Base-by-base conservation (phyloP, 2,797 vertebrate species). In the Synanceia verrucosa region DNA sequence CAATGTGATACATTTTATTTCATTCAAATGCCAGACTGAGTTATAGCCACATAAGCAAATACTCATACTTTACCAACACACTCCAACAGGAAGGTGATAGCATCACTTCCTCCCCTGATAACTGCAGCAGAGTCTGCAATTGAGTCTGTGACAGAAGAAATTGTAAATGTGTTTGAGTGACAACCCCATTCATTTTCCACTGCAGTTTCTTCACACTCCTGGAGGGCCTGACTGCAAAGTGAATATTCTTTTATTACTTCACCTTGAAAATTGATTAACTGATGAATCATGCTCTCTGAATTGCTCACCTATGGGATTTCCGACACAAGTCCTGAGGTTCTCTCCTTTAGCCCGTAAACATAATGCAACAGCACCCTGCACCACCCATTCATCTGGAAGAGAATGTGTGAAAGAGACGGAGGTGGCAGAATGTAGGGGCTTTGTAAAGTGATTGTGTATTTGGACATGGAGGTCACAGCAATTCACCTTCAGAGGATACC, bases 21-120 rank as follows among this genome's bases (percentile, higher is more conserved):
- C 39, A 2, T 43, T 9, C 18, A 21, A 46, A 23, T 23, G 28
- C 23, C 47, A 10, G 16, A 29, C 21, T 4, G 2, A 16, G 4
- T 34, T 26, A 43, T 29, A 65, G n/a, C 2, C 6, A 53, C 52
- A 14, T 9, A 50, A n/a, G 13, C 31, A 59, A 34, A 69, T 19
- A 66, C 3, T n/a, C 13, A 60, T 0, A 19, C 13, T 28, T 28
- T 50, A 26, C 14, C 46, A 29, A 44, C 48, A 73, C 9, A 57
- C 36, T 46, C 9, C 34, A 70, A 85, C 78, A 89, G 84, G 86
- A 90, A 87, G 12, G 33, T 50, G 78, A 90, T 89, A 87, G 68
- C 72, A 89, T 88, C 78, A 74, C 73, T 91, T 91, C 83, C 84
- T 78, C 48, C n/a, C 31, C 3, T 41, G 77, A 83, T 61, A 79